Evolutionary conservation across 2,888 invertebrate species (phyloP).

Genomic region (Bhutanitis thaidina): DNA sequence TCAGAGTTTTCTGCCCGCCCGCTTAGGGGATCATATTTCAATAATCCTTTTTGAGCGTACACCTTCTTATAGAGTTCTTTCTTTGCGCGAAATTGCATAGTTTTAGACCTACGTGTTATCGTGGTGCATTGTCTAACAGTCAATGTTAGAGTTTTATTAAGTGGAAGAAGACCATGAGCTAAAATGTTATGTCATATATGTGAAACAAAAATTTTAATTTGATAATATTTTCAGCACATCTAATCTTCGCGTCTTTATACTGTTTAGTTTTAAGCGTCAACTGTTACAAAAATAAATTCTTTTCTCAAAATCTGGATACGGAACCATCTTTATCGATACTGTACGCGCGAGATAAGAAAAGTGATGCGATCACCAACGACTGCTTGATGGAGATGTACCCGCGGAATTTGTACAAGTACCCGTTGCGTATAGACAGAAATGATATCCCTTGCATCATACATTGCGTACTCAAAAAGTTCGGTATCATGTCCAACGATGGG

Average conservation of each 20-base stretch:
- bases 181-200: too few relatives aligned
- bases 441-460: slow-evolving; percentile 71
- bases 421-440: slow-evolving; percentile 59
- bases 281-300: slow-evolving; percentile 49
- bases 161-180: too few relatives aligned
- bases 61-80: too few relatives aligned
- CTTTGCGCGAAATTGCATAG: too few relatives aligned
- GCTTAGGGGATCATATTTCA: too few relatives aligned
- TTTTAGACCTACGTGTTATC: too few relatives aligned
- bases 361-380: slow-evolving; percentile 58
- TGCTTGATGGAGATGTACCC: slow-evolving; percentile 71
- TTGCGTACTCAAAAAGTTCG: slow-evolving; percentile 70
- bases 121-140: too few relatives aligned
- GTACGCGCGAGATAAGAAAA: slow-evolving; percentile 62
- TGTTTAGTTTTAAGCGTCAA: slow-evolving; percentile 40
- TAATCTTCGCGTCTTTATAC: slow-evolving; percentile 38
- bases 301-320: slow-evolving; percentile 57
- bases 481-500: slow-evolving; percentile 69
- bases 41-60: too few relatives aligned
- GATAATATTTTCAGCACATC: slow-evolving; percentile 51
- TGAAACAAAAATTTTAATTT: slow-evolving; percentile 21
- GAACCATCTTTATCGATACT: slow-evolving; percentile 63
- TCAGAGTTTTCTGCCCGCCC: too few relatives aligned
- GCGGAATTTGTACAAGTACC: slow-evolving; percentile 62
- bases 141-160: too few relatives aligned